A percentile compares a stretch with the other conserved stretches of the same genome.
phyloP scores from a whole-genome alignment of 2,888 invertebrate genomes.

The Eilema griseolum region DNA sequence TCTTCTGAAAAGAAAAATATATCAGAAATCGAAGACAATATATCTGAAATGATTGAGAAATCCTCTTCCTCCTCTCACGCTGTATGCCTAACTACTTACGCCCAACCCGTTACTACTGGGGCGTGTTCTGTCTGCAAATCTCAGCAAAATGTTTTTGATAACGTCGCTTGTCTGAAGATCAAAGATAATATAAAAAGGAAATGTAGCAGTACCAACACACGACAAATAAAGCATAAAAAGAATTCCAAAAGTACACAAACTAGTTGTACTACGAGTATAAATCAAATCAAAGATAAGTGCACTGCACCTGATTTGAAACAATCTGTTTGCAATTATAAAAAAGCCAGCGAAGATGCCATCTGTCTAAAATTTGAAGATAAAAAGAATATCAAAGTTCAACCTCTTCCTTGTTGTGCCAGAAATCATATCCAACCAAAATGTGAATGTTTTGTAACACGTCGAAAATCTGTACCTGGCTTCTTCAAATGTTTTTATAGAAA shows the following conservation, averaged over 20 bases:
- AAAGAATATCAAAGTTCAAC: background rate
- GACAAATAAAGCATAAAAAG: background rate
- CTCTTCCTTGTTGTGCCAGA: background rate
- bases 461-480: conserved; percentile 12
- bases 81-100: background rate
- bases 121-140: background rate
- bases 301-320: background rate
- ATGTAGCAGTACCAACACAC: too few relatives aligned
- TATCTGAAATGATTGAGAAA: background rate
- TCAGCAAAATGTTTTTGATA: background rate
- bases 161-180: background rate
- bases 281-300: background rate
- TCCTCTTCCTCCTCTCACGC: background rate
- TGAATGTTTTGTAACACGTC: background rate
- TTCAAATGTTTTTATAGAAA: background rate
- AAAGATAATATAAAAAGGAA: background rate
- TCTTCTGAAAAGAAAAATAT: background rate
- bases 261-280: background rate
- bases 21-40: background rate
- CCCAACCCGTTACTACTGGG: background rate
- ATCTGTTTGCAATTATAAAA: background rate
- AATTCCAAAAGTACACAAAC: background rate
- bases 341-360: background rate
- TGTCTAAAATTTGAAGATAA: background rate
- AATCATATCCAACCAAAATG: background rate